Conservation (phyloP, 2,888 invertebrate species). For the Fragum fragum region DNA sequence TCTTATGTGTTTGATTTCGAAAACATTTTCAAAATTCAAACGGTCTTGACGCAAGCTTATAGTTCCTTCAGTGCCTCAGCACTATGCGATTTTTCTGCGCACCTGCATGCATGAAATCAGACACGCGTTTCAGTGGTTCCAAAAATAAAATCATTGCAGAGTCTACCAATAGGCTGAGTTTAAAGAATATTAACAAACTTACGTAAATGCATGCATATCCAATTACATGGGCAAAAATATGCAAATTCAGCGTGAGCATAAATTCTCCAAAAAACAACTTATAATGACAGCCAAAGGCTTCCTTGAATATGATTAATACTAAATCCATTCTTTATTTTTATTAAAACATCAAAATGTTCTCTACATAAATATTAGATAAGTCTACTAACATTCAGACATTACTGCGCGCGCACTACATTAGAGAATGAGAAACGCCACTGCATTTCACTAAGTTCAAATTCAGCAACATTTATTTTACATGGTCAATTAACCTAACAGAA, state of each 20-base stretch:
- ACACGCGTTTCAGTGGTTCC: neutral
- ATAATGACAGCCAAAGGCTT: too few species aligned
- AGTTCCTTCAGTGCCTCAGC: neutral
- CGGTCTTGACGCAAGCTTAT: too few species aligned
- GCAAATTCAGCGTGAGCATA: neutral
- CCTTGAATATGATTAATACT: too few species aligned
- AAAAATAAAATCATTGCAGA: conserved; percentile 1
- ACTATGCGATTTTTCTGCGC: too few species aligned
- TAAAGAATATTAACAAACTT: neutral
- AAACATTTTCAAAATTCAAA: too few species aligned
- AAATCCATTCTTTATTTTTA: too few species aligned
- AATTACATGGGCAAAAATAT: conserved; percentile 19
- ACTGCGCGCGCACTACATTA: neutral
- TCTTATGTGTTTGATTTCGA: too few species aligned
- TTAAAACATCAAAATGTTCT: neutral
- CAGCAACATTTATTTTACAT: neutral
- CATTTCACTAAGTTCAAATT: too few species aligned
- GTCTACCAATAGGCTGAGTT: neutral
- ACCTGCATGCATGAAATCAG: neutral
- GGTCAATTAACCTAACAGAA: neutral
- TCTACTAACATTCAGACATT: neutral
- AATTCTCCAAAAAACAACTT: too few species aligned
- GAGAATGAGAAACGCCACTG: neutral
- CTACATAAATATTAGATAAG: neutral
- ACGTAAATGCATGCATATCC: conserved; percentile 20